phyloP scores from a whole-genome alignment of 2,888 invertebrate genomes.

The Tortrix viridana region DNA sequence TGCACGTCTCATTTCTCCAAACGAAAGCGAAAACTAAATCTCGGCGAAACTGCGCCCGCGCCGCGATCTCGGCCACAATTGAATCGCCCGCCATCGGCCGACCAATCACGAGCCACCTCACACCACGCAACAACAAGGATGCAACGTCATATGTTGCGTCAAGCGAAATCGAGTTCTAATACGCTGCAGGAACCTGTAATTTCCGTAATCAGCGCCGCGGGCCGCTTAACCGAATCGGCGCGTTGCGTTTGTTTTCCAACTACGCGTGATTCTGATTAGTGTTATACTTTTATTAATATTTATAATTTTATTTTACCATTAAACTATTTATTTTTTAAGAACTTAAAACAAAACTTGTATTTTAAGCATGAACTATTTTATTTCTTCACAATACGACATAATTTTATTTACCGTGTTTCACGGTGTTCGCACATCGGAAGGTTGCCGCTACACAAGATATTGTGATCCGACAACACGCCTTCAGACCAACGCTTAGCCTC shows the following conservation, averaged over 20 bases:
- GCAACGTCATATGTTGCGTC: slow-evolving; percentile 53
- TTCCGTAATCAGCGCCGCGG: slow-evolving; percentile 36
- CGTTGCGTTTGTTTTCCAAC: slow-evolving; percentile 48
- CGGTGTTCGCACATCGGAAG: slow-evolving; percentile 45
- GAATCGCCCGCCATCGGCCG: slow-evolving; percentile 69
- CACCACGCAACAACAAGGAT: slow-evolving; percentile 69
- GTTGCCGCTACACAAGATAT: slow-evolving; percentile 56
- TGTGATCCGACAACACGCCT: slow-evolving; percentile 60
- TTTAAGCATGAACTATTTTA: not conserved
- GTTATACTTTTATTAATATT: slow-evolving; percentile 7
- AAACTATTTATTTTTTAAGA: not conserved
- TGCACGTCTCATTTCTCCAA: slow-evolving; percentile 63
- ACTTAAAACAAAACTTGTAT: not conserved
- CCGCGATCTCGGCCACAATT: slow-evolving; percentile 65
- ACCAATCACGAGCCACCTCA: slow-evolving; percentile 63
- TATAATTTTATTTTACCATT: not conserved
- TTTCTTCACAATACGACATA: not conserved
- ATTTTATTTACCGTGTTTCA: not conserved
- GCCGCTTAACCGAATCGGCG: slow-evolving; percentile 49
- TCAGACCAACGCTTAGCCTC: slow-evolving; percentile 56
- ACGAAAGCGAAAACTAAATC: slow-evolving; percentile 75
- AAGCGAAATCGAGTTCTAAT: slow-evolving; percentile 54
- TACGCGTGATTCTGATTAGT: slow-evolving; percentile 15
- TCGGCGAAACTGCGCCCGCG: slow-evolving; percentile 77
- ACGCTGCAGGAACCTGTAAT: slow-evolving; percentile 42